A percentile compares a stretch with the other conserved stretches of the same genome.
Evolutionary conservation across 2,888 invertebrate genomes (phyloP).

Genomic region (Tanypteryx hageni): DNA sequence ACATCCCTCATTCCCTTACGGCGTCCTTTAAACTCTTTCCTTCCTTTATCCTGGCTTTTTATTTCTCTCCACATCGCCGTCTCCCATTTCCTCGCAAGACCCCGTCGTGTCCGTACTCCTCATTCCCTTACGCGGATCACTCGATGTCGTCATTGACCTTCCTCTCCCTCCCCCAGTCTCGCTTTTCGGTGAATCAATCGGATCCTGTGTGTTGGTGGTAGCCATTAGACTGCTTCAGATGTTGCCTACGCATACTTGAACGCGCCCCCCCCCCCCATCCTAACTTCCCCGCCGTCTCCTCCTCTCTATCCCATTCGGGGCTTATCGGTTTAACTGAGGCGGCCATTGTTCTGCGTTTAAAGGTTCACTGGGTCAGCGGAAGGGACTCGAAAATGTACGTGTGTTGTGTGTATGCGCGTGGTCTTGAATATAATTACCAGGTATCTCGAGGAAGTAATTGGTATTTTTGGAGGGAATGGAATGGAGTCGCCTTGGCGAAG

Average conservation of each 20-base stretch:
- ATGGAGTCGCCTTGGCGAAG: constrained; percentile 15
- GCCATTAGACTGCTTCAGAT: neutral
- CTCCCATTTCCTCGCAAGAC: neutral
- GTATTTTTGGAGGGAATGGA: neutral
- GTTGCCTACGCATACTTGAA: neutral
- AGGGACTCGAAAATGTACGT: constrained; percentile 34
- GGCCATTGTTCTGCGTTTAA: neutral
- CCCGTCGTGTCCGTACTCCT: neutral
- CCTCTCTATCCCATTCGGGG: neutral
- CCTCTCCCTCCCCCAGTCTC: neutral
- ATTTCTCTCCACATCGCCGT: neutral
- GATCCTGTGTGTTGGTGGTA: neutral
- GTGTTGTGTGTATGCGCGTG: constrained; percentile 33
- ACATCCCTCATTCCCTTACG: too few relatives aligned
- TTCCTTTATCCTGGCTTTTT: neutral
- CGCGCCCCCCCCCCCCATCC: neutral
- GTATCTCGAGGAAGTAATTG: neutral
- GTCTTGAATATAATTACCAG: constrained; percentile 22
- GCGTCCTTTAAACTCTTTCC: neutral
- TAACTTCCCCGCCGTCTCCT: neutral
- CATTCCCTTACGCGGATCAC: neutral
- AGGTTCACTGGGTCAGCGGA: constrained; percentile 28
- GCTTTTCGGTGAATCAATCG: neutral
- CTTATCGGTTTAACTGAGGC: neutral
- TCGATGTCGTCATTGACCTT: neutral